A percentile compares a stretch with the other conserved stretches of the same genome.
Evolutionary conservation across 2,888 invertebrate genomes (phyloP).

Genomic region (Pyrrhosoma nymphula): DNA sequence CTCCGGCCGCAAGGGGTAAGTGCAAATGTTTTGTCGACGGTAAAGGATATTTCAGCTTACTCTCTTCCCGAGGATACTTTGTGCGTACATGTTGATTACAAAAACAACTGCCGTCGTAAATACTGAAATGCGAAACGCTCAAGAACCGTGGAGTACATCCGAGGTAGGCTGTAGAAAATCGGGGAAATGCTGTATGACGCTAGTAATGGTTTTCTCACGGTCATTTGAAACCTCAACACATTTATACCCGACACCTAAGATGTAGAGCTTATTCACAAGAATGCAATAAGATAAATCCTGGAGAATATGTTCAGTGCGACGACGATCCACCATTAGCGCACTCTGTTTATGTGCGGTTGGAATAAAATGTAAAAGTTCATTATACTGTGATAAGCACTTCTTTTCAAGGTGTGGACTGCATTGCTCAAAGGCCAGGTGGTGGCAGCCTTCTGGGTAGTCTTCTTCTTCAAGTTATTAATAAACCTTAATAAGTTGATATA

Average conservation of each 20-base stretch:
- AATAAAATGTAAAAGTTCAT: neutral
- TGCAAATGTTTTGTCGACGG: neutral
- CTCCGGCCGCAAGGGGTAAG: neutral
- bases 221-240: constrained; percentile 1
- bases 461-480: too few relatives aligned
- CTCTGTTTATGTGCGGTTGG: neutral
- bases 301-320: neutral
- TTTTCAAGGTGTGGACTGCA: neutral
- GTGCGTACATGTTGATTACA: constrained; percentile 47
- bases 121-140: neutral
- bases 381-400: neutral
- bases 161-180: neutral
- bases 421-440: neutral
- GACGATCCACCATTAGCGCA: neutral
- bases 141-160: neutral
- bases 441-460: neutral
- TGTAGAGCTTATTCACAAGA: neutral
- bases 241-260: neutral
- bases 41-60: neutral
- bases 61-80: constrained; percentile 18
- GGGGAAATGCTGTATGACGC: neutral
- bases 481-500: too few relatives aligned
- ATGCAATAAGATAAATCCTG: neutral
- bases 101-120: constrained; percentile 43
- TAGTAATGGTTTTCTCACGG: neutral